Conservation (phyloP, 2,888 invertebrate genomes). For the Acronicta leporina region DNA sequence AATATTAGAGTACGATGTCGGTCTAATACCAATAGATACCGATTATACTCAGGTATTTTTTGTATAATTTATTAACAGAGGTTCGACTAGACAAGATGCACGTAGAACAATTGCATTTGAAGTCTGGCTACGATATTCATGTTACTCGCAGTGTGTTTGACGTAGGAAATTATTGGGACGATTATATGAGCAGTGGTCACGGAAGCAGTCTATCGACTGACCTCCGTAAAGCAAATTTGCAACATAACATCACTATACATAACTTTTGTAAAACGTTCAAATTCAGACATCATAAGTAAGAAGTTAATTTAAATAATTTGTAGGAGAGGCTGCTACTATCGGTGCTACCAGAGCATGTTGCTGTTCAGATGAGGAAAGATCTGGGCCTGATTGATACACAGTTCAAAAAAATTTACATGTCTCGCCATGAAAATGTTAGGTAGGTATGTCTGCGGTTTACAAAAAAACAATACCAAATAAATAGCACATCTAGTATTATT, state of each 20-base stretch:
- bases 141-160: not conserved
- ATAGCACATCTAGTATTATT: constrained; percentile 10
- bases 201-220: constrained; percentile 24
- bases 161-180: constrained; percentile 4
- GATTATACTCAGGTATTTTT: too few relatives aligned
- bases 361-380: constrained; percentile 98
- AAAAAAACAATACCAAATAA: constrained; percentile 20
- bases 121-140: too few relatives aligned
- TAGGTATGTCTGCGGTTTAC: constrained; percentile 89
- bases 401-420: constrained; percentile 99
- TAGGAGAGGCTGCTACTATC: constrained; percentile 97
- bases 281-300: not conserved
- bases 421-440: constrained; percentile 98
- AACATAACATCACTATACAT: not conserved
- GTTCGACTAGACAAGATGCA: too few relatives aligned
- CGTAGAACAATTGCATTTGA: too few relatives aligned
- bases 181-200: constrained; percentile 7
- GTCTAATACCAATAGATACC: too few relatives aligned
- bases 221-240: constrained; percentile 11
- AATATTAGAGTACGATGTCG: too few relatives aligned
- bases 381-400: constrained; percentile 97
- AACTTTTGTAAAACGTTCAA: not conserved
- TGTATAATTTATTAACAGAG: too few relatives aligned
- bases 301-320: constrained; percentile 68
- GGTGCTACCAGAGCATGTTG: constrained; percentile 98